These are phyloP conservation scores for Eulemur rubriventer DNA, from an alignment of 2,797 vertebrate genomes.

Conservation along the genomic window DNA sequence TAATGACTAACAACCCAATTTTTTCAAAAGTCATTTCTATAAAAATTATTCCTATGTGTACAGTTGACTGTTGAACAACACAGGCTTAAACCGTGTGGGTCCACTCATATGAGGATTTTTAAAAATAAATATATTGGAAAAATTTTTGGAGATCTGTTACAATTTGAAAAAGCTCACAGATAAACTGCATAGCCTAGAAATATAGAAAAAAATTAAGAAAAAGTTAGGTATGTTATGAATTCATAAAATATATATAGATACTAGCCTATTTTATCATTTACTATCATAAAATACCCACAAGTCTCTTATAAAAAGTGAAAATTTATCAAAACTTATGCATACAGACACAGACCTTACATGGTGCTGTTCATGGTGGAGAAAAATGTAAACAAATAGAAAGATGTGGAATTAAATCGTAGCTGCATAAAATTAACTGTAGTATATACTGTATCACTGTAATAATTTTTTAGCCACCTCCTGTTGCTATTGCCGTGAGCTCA, in stretches of 20 bases:
- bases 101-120: background rate
- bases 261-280: background rate
- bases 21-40: background rate
- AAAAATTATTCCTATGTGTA: background rate
- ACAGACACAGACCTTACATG: background rate
- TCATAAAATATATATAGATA: background rate
- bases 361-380: background rate
- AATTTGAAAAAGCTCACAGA: background rate
- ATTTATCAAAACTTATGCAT: background rate
- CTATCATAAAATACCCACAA: background rate
- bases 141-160: background rate
- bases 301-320: background rate
- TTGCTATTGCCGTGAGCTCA: background rate
- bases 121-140: background rate
- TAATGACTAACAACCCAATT: background rate
- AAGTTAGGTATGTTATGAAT: background rate
- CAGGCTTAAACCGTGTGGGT: background rate
- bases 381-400: background rate
- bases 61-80: background rate
- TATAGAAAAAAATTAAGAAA: background rate
- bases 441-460: background rate
- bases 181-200: background rate
- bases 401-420: background rate
- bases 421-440: background rate
- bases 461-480: background rate